A percentile compares a stretch with the other conserved stretches of the same genome.
These are phyloP conservation scores for Oceanites oceanicus DNA, from an alignment of 2,113 vertebrate genomes.

Conservation along the genomic window DNA sequence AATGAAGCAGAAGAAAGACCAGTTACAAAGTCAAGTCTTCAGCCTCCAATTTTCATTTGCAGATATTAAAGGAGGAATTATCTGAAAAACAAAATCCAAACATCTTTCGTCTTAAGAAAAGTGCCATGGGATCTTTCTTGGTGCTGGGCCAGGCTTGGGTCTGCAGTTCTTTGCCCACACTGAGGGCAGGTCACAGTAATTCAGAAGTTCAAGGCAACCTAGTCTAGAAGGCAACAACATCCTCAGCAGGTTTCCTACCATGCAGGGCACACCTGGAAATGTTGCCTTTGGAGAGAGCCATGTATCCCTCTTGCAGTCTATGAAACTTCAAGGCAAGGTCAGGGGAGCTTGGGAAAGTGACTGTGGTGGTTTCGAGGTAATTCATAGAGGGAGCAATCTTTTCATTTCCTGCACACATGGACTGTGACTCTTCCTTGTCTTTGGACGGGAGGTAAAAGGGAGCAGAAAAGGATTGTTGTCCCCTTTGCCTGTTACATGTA, in stretches of 20 bases:
- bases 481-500: not conserved
- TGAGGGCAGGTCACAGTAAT: not conserved
- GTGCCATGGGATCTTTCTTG: not conserved
- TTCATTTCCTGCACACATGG: not conserved
- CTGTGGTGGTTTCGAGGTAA: not conserved
- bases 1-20: not conserved
- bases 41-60: not conserved
- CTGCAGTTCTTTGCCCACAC: not conserved
- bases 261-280: not conserved
- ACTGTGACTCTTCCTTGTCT: not conserved
- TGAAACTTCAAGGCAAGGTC: not conserved
- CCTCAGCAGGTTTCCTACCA: not conserved
- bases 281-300: not conserved
- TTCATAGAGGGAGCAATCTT: not conserved
- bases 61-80: not conserved
- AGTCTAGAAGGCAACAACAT: not conserved
- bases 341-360: not conserved
- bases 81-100: not conserved
- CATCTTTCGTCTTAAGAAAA: not conserved
- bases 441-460: not conserved
- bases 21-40: not conserved
- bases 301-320: not conserved
- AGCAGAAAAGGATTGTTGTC: not conserved
- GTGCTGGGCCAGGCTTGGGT: fast-evolving
- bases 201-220: not conserved